These are phyloP conservation scores for Podarcis cretensis DNA, from an alignment of 2,113 vertebrate species.

Conservation along the genomic window DNA sequence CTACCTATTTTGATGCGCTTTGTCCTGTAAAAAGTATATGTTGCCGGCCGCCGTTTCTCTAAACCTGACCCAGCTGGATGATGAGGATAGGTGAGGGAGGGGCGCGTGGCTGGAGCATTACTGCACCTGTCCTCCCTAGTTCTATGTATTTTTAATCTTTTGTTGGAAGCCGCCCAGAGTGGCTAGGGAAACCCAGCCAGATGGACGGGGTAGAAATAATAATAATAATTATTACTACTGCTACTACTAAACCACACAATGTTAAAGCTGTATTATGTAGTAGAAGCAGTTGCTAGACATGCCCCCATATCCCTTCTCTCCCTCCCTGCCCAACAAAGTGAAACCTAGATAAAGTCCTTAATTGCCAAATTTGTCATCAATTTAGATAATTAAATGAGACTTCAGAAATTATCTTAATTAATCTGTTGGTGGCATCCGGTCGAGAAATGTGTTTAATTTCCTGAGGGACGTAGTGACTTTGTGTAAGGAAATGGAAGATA, in stretches of 20 bases:
- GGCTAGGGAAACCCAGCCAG: too few relatives aligned
- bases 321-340: neutral
- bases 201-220: too few relatives aligned
- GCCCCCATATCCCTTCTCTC: too few relatives aligned
- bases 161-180: neutral
- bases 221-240: too few relatives aligned
- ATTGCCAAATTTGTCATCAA: neutral
- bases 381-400: neutral
- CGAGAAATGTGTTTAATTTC: neutral
- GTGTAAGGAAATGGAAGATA: neutral
- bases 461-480: neutral
- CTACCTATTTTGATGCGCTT: too few relatives aligned
- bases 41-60: too few relatives aligned
- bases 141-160: too few relatives aligned
- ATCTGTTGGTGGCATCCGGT: neutral
- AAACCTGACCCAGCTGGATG: too few relatives aligned
- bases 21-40: too few relatives aligned
- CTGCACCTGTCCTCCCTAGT: neutral
- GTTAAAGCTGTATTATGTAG: too few relatives aligned
- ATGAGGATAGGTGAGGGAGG: too few relatives aligned
- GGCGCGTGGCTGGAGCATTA: too few relatives aligned
- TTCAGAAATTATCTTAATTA: slow-evolving; percentile 10
- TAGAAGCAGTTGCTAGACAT: neutral
- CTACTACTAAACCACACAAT: neutral
- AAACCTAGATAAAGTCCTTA: neutral